Evolutionary conservation across 2,113 vertebrate genomes (phyloP).

Genomic region (Camelus dromedarius): DNA sequence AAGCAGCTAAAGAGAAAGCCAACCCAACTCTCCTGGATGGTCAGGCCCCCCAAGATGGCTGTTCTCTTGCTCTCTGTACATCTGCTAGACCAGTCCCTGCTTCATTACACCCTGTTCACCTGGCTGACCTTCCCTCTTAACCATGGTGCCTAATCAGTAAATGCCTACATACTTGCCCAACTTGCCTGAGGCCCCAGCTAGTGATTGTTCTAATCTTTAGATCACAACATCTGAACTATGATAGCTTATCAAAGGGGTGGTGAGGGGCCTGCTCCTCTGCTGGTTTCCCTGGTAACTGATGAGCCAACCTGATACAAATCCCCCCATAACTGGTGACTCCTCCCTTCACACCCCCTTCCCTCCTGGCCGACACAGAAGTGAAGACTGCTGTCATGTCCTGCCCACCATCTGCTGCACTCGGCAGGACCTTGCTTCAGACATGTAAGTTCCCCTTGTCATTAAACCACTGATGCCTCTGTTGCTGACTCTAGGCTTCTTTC

Average conservation of each 20-base stretch:
- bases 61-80: neutral
- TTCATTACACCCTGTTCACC: neutral
- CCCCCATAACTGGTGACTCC: neutral
- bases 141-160: neutral
- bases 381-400: neutral
- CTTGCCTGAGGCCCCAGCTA: neutral
- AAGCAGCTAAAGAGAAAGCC: neutral
- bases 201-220: neutral
- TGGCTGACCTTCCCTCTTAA: neutral
- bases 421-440: neutral
- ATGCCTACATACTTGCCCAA: neutral
- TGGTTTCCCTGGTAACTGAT: neutral
- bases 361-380: too few species aligned
- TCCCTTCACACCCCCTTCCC: neutral
- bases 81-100: neutral
- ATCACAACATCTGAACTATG: neutral
- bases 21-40: rapidly evolving
- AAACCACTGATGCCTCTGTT: neutral
- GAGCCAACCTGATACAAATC: neutral
- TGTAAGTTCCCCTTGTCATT: neutral
- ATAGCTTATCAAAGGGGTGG: neutral
- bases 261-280: neutral
- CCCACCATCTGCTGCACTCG: neutral
- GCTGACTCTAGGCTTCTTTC: neutral
- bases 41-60: neutral